These are phyloP conservation scores for Tachystola acroxantha DNA, from an alignment of 2,888 invertebrate species.

Conservation along the genomic window DNA sequence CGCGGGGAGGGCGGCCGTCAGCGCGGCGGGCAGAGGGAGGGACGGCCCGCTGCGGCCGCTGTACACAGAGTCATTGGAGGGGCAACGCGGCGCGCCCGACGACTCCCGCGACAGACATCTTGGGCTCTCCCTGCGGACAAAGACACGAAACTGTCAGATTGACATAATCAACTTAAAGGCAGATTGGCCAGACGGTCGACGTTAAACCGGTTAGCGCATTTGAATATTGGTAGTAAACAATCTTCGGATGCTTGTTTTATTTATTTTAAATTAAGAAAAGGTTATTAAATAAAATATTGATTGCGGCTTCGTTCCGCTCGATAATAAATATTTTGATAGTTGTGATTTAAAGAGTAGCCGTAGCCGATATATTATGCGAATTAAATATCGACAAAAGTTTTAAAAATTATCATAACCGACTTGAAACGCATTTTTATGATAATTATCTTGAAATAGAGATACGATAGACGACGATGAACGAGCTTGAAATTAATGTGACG, in stretches of 20 bases:
- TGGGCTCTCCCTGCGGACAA: constrained; percentile 88
- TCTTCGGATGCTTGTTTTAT: constrained; percentile 22
- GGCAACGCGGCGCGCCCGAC: constrained; percentile 85
- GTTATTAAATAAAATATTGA: neutral
- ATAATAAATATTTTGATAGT: neutral
- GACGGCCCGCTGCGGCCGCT: constrained; percentile 80
- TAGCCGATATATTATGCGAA: no score
- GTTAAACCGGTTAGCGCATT: constrained; percentile 38
- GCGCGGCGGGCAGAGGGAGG: constrained; percentile 75
- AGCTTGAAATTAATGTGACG: no score
- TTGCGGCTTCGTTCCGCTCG: neutral
- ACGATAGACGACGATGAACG: no score
- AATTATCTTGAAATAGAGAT: no score
- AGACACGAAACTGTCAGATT: constrained; percentile 34
- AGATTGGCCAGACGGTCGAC: constrained; percentile 14
- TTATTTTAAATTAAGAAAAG: neutral
- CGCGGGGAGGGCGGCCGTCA: constrained; percentile 82
- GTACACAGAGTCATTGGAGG: constrained; percentile 87
- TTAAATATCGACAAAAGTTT: no score
- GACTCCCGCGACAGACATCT: constrained; percentile 91
- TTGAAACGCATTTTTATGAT: no score
- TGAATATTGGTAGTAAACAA: constrained; percentile 38
- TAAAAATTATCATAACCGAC: no score
- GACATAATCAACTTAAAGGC: constrained; percentile 31
- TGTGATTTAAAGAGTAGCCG: no score